phyloP scores from a whole-genome alignment of 2,797 vertebrate species.

The Anguilla obscura region DNA sequence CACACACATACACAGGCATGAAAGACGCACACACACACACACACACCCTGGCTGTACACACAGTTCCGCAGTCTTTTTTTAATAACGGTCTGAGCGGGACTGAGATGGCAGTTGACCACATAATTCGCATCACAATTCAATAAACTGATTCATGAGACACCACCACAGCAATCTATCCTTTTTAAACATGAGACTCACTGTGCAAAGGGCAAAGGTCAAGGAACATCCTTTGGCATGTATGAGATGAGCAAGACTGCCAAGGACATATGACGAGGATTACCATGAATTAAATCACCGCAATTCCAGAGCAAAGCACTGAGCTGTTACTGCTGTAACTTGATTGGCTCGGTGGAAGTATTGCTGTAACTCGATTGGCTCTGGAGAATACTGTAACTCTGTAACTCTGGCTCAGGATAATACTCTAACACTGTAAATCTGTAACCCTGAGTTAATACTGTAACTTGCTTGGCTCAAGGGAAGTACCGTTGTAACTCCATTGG shows the following conservation, averaged over 20 bases:
- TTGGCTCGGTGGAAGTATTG: no score
- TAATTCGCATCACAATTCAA: not conserved
- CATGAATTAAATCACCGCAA: not conserved
- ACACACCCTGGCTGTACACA: no score
- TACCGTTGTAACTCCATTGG: not conserved
- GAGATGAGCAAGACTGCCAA: not conserved
- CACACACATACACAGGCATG: no score
- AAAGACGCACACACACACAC: no score
- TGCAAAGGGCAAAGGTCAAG: not conserved
- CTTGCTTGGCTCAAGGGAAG: no score
- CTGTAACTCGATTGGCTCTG: not conserved
- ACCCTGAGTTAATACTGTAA: no score
- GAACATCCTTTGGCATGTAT: not conserved
- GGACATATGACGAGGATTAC: not conserved
- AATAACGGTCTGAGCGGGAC: no score
- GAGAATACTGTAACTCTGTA: not conserved
- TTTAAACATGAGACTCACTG: not conserved
- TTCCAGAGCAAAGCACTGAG: not conserved
- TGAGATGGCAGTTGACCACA: not conserved
- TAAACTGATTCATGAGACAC: not conserved
- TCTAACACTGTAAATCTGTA: no score
- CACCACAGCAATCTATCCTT: not conserved
- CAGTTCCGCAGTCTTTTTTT: no score
- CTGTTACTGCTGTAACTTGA: not conserved
- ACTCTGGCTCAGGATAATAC: not conserved